Evolutionary conservation across 2,888 invertebrate species (phyloP), one percentile per base, ranked within the genome.

Genomic region (Seira ritae): DNA sequence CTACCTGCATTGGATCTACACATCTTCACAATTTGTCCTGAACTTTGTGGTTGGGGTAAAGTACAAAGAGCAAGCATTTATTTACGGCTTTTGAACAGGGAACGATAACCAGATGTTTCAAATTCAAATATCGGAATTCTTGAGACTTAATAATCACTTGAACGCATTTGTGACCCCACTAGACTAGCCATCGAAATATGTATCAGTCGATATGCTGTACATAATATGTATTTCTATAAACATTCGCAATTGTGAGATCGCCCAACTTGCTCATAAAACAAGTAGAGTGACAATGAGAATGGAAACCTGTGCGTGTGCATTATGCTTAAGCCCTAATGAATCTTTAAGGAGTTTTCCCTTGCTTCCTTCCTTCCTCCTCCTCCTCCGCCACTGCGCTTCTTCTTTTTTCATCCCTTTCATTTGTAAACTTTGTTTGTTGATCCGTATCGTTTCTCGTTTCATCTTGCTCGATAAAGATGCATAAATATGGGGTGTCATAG

Each of bases 301-400:
- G 6, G 15, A 31, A 55, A 55, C 55, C 55, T 55, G 55, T 31
- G 31, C 8, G 31, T 8, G 31, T 31, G 55, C 15, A 12, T 55
- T 37, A 46, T 71, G 31, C n/a, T 19, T 12, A 69, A 71, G 71
- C 72, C 76, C 71, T 82, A 82, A 82, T 82, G 81, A 82, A 82
- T 82, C 37, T 76, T 82, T 76, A 76, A 82, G 67, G 37, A 82
- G 81, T 55, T 74, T 69, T 22, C 42, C 76, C 55, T 70, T 72
- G 72, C 73, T 67, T 75, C n/a, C 46, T 19, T 24, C 22, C 42
- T 70, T 22, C 67, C 19, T 71, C 50, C 69, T 50, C 80, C 70
- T 74, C 46, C 60, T 72, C 75, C 50, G 66, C 67, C 24, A 37
- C 24, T 31, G 60, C 15, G 42, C 24, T 60, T 72, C 60, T 24